Conservation (phyloP, 2,113 vertebrate species). For the Balaenoptera acutorostrata region DNA sequence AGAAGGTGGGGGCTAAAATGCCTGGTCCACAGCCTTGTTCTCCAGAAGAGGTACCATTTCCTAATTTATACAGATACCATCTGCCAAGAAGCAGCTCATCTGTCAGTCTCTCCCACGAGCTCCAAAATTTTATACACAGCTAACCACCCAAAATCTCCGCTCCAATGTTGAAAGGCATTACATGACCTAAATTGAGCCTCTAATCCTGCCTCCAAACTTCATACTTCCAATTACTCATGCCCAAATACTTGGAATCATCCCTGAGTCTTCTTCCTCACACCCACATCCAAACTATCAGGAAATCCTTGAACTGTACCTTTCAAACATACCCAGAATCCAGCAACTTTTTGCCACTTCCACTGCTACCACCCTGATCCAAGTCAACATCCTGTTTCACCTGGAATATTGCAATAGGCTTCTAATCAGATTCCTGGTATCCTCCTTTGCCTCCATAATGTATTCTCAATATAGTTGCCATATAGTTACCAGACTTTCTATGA, state of each 20-base stretch:
- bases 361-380: not conserved
- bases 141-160: not conserved
- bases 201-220: not conserved
- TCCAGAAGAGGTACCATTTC: not conserved
- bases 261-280: not conserved
- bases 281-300: not conserved
- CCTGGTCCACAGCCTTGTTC: not conserved
- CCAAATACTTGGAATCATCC: not conserved
- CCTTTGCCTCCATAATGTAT: not conserved
- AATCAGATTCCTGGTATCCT: not conserved
- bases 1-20: not conserved
- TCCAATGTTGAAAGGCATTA: not conserved
- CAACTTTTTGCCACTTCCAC: not conserved
- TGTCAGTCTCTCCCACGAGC: not conserved
- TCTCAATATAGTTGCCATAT: not conserved
- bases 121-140: not conserved
- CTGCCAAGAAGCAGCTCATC: not conserved
- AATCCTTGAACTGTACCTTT: not conserved
- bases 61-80: not conserved
- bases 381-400: not conserved
- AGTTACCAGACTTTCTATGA: not conserved
- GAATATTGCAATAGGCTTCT: not conserved
- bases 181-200: not conserved
- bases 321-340: not conserved
- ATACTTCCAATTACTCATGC: not conserved